Evolutionary conservation across 2,113 vertebrate species (phyloP).

Genomic region (Oryzias javanicus): DNA sequence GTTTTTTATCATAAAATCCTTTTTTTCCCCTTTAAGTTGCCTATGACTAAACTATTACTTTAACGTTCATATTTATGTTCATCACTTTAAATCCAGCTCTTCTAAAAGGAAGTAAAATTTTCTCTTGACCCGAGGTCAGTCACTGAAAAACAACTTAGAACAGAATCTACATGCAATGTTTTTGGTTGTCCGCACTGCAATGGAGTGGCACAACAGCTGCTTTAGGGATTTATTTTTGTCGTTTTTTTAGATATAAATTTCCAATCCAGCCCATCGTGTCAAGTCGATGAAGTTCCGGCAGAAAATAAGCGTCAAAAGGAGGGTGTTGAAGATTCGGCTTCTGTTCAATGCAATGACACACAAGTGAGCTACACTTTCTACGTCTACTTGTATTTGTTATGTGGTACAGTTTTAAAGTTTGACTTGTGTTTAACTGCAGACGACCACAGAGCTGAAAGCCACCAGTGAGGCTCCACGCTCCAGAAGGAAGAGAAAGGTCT

Average conservation of each 20-base stretch:
- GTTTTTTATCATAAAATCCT: background rate
- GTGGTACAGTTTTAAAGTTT: background rate
- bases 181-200: too few species aligned
- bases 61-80: background rate
- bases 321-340: background rate
- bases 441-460: background rate
- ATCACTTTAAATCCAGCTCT: background rate
- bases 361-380: conserved; percentile 34
- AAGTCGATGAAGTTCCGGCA: background rate
- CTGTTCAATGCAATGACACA: conserved; percentile 29
- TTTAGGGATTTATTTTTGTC: too few species aligned
- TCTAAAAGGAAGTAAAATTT: too few species aligned
- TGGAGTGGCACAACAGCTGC: too few species aligned
- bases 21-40: background rate
- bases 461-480: conserved; percentile 4
- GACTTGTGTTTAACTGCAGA: conserved; percentile 16
- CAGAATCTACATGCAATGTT: too few species aligned
- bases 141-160: too few species aligned
- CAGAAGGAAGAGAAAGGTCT: conserved; percentile 62
- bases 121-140: too few species aligned
- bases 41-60: too few species aligned
- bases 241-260: background rate
- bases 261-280: background rate
- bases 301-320: conserved; percentile 28
- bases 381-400: too few species aligned